Evolutionary conservation across 2,888 invertebrate genomes (phyloP).

Genomic region (Orthosia incerta): DNA sequence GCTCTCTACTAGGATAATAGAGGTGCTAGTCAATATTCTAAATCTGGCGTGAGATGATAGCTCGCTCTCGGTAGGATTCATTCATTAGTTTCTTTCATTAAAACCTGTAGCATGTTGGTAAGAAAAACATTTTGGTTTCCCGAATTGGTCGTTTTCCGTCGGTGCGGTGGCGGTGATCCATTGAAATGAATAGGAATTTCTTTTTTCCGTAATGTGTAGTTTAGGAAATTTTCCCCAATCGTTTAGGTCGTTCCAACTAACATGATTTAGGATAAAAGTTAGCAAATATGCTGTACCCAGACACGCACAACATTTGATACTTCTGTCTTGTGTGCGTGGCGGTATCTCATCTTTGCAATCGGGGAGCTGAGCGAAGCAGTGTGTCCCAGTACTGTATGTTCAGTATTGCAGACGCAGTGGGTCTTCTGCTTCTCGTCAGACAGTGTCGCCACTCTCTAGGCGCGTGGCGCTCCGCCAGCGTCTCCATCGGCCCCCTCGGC

Average conservation of each 20-base stretch:
- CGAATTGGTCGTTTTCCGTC: neutral
- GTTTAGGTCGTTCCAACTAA: too few species aligned
- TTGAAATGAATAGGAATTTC: too few species aligned
- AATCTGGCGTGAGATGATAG: neutral
- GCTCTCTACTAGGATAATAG: neutral
- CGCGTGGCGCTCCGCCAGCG: constrained; percentile 40
- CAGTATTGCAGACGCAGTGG: neutral
- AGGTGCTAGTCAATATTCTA: neutral
- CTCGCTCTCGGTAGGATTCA: neutral
- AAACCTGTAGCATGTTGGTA: neutral
- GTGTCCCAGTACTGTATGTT: neutral
- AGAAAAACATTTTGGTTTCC: neutral
- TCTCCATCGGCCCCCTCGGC: constrained; percentile 28
- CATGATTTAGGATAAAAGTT: too few species aligned
- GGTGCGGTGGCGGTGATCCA: neutral
- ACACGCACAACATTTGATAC: too few species aligned
- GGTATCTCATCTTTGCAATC: neutral
- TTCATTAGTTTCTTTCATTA: too few species aligned
- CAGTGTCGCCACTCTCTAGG: neutral
- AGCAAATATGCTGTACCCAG: too few species aligned
- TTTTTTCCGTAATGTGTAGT: too few species aligned
- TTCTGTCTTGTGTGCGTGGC: too few species aligned
- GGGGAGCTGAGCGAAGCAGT: too few species aligned
- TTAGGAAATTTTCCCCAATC: too few species aligned
- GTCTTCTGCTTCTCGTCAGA: constrained; percentile 3